phyloP scores from a whole-genome alignment of 1,140 invertebrate species.

The Drosophila melanica region DNA sequence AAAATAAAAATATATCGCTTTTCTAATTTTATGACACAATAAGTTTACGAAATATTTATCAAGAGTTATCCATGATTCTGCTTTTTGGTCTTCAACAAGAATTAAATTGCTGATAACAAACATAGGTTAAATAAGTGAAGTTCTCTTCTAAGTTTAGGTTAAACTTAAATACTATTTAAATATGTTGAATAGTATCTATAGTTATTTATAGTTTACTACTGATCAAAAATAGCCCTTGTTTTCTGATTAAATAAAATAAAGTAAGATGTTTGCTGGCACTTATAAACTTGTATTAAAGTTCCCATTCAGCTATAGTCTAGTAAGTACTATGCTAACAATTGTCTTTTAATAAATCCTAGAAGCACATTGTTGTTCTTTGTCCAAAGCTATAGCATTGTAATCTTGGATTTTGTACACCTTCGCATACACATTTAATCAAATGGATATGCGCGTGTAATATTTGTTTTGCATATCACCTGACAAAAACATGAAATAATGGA shows the following conservation, averaged over 20 bases:
- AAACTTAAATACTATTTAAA: no score
- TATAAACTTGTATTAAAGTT: background rate
- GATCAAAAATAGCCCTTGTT: no score
- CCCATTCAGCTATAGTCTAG: background rate
- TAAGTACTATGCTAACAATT: constrained; percentile 11
- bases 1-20: no score
- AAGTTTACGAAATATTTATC: no score
- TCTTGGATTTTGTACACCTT: constrained; percentile 2
- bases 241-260: background rate
- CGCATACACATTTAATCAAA: constrained; percentile 20
- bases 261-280: background rate
- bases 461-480: constrained; percentile 31
- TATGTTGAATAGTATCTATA: no score
- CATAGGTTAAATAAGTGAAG: no score
- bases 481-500: constrained; percentile 49
- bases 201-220: no score
- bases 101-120: no score
- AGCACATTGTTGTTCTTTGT: background rate
- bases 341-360: constrained; percentile 3
- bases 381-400: constrained; percentile 26
- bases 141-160: no score
- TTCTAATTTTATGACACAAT: no score
- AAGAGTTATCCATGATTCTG: no score
- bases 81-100: no score
- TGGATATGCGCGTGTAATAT: constrained; percentile 11